These are phyloP conservation scores for Trematocara variabile DNA, from an alignment of 2,113 vertebrate genomes.

Conservation along the genomic window DNA sequence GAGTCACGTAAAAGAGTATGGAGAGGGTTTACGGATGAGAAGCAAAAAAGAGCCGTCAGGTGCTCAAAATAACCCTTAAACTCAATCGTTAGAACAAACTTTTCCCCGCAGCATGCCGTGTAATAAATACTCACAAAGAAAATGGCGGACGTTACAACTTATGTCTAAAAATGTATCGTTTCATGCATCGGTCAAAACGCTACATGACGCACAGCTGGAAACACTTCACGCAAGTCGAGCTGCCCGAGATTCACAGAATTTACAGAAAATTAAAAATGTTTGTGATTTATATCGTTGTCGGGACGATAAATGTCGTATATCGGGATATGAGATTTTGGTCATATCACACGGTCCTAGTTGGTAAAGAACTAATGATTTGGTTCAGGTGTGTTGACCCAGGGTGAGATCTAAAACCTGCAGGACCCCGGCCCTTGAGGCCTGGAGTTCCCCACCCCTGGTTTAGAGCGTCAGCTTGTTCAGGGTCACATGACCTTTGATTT, in stretches of 20 bases:
- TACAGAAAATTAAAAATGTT: not conserved
- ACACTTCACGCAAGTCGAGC: fast-evolving
- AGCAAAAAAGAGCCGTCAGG: not conserved
- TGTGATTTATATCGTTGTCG: fast-evolving
- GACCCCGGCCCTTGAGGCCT: fast-evolving
- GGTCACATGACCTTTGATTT: not conserved
- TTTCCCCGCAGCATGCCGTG: not conserved
- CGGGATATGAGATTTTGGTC: not conserved
- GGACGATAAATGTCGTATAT: not conserved
- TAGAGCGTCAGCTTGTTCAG: not conserved
- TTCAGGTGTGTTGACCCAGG: not conserved
- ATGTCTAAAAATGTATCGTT: not conserved
- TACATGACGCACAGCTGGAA: not conserved
- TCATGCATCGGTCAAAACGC: not conserved
- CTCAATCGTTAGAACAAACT: fast-evolving
- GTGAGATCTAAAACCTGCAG: not conserved
- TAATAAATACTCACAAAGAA: not conserved
- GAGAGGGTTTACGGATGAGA: not conserved
- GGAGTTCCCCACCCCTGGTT: not conserved
- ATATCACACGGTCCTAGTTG: not conserved
- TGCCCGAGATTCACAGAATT: not conserved
- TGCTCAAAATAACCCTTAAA: not conserved
- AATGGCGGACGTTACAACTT: not conserved
- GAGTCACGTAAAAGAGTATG: fast-evolving
- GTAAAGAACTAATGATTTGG: not conserved